These are phyloP conservation scores for Crocodylus rhombifer DNA, from an alignment of 2,797 vertebrate genomes.

Conservation along the genomic window DNA sequence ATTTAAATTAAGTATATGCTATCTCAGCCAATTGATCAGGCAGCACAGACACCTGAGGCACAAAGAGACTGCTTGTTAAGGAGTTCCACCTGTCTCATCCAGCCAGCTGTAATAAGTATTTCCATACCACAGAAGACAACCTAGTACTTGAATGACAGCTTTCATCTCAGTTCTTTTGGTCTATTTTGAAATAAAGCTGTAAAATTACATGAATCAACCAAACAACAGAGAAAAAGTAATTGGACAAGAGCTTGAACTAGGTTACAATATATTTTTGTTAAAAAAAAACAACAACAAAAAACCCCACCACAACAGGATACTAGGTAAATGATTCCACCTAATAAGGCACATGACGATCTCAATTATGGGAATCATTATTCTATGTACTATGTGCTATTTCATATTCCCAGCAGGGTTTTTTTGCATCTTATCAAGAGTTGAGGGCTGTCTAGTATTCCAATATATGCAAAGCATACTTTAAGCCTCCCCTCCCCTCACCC, in stretches of 20 bases:
- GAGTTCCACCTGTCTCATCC: slow-evolving; percentile 13
- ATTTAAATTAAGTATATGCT: slow-evolving; percentile 45
- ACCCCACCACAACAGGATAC: background rate
- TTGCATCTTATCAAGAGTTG: slow-evolving; percentile 48
- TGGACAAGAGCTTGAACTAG: slow-evolving; percentile 2
- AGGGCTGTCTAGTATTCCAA: slow-evolving; percentile 47
- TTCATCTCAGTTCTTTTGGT: slow-evolving; percentile 31
- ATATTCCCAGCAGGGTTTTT: slow-evolving; percentile 64
- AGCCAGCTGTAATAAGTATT: slow-evolving; percentile 30
- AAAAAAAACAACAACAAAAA: background rate
- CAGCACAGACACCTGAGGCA: slow-evolving; percentile 1
- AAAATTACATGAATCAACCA: slow-evolving; percentile 34
- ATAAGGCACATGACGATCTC: slow-evolving; percentile 60
- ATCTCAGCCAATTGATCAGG: slow-evolving; percentile 23
- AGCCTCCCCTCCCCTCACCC: background rate
- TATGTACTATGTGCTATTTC: slow-evolving; percentile 56
- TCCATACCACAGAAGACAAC: slow-evolving; percentile 10
- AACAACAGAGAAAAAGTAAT: slow-evolving; percentile 22
- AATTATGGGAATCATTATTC: slow-evolving; percentile 46
- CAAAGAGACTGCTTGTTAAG: background rate
- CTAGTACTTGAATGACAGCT: slow-evolving; percentile 32
- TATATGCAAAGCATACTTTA: slow-evolving; percentile 63
- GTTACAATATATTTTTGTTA: background rate
- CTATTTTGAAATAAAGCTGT: slow-evolving; percentile 16
- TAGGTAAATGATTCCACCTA: slow-evolving; percentile 60